phyloP scores from a whole-genome alignment of 2,888 invertebrate genomes.

The Siphlonurus alternatus region DNA sequence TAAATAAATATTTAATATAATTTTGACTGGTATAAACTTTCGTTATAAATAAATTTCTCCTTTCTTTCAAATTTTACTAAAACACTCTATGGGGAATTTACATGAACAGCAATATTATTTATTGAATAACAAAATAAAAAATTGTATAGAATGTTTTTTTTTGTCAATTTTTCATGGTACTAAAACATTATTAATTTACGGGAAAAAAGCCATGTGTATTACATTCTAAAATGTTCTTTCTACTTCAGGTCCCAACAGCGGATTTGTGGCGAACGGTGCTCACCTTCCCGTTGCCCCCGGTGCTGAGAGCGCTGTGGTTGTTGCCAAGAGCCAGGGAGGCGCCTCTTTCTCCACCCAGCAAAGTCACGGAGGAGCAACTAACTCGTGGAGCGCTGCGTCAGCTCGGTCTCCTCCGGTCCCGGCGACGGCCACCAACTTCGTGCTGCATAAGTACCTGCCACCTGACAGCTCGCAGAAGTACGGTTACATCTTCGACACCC shows the following conservation, averaged over 20 bases:
- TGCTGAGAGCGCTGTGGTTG: neutral
- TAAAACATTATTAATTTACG: too few relatives aligned
- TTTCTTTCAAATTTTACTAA: too few relatives aligned
- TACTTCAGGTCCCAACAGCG: conserved; percentile 10
- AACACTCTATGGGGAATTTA: too few relatives aligned
- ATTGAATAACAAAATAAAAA: too few relatives aligned
- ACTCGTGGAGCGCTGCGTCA: neutral
- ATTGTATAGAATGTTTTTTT: too few relatives aligned
- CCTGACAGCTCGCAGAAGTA: conserved; percentile 18
- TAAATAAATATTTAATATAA: too few relatives aligned
- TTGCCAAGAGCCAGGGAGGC: neutral
- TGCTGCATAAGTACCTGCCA: conserved; percentile 18
- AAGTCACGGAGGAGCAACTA: neutral
- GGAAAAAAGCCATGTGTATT: too few relatives aligned
- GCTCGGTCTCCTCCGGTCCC: conserved; percentile 10
- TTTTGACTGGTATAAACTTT: too few relatives aligned
- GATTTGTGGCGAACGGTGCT: conserved; percentile 15
- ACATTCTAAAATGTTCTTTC: neutral
- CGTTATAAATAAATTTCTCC: too few relatives aligned
- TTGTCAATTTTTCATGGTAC: too few relatives aligned
- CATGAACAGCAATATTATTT: too few relatives aligned
- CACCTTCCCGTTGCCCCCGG: conserved; percentile 11
- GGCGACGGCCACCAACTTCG: conserved; percentile 15
- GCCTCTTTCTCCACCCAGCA: neutral
- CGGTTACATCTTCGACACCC: conserved; percentile 18